Evolutionary conservation across 2,888 invertebrate genomes (phyloP), one percentile per base, ranked within the genome.

Genomic region (Myopa testacea): DNA sequence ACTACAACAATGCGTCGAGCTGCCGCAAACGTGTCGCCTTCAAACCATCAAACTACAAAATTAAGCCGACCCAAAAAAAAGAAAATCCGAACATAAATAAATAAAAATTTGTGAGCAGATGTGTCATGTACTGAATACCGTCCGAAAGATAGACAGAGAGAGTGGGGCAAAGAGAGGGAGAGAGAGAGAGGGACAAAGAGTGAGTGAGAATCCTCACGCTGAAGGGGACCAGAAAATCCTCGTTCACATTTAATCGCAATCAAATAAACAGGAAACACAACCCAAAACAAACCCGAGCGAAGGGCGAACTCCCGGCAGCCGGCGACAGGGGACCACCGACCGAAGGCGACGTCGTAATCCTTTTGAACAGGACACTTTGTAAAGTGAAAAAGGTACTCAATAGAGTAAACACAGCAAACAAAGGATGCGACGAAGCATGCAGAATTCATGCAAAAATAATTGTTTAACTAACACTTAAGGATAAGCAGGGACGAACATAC

Each of bases 401-500:
- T 73, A 63, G 50, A 72, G 38, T 40, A 60, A 72, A 62, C 72
- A 72, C 60, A 38, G 50, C 60, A 74, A 63, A 71, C 63, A 45
- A 58, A 74, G 74, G 74, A 63, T 34, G 65, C 37, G 65, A 55
- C 65, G 37, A 65, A 72, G 8, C 34, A 26, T n/a, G 26, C 26
- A 62, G 38, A 67, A 65, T 38, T 34, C 65, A 55, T 38, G 75
- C 55, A 67, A 38, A 75, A 75, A 58, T 75, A 55, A 75, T 58
- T 75, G 68, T 75, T 75, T 75, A 38, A 75, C 67, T 75, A 75
- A 75, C 75, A 75, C 75, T 75, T 58, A 55, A 67, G 67, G 50
- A 19, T 19, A 45, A 34, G 19, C 19, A 67, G 5, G 62, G 16
- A 26, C 19, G 26, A 38, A 50, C n/a, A 14, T 37, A 55, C 52